phyloP scores from a whole-genome alignment of 2,113 vertebrate genomes.

The Synodontis membranacea region DNA sequence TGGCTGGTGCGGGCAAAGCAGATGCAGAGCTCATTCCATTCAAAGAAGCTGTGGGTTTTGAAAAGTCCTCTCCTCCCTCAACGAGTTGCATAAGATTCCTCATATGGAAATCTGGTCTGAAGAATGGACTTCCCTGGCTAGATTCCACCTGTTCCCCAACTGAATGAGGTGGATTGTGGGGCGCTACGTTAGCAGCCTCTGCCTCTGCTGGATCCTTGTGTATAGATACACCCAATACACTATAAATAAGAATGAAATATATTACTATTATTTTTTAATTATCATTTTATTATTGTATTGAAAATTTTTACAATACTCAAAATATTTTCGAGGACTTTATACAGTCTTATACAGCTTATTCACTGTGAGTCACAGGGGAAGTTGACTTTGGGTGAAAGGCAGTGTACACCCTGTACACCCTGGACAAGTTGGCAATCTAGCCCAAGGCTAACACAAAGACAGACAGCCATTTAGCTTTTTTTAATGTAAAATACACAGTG shows the following conservation, averaged over 20 bases:
- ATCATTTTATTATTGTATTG: neutral
- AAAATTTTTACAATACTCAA: neutral
- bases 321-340: neutral
- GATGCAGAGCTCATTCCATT: neutral
- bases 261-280: neutral
- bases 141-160: conserved; percentile 60
- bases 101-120: conserved; percentile 23
- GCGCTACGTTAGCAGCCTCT: neutral
- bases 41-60: neutral
- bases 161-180: neutral
- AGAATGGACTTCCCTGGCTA: conserved; percentile 68
- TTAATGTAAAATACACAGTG: no score
- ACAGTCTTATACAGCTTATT: no score
- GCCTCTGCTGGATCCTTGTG: conserved; percentile 31
- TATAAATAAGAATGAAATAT: neutral
- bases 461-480: no score
- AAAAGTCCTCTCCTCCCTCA: neutral
- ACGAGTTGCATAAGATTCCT: conserved; percentile 38
- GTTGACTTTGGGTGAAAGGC: no score
- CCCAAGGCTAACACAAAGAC: no score
- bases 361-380: no score
- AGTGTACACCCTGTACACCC: no score
- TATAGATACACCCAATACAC: neutral
- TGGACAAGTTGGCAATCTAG: no score
- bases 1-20: conserved; percentile 5